Percentiles rank a stretch among this genome's conserved stretches.
phyloP scores from a whole-genome alignment of 2,797 vertebrate genomes.

The Catharus ustulatus region DNA sequence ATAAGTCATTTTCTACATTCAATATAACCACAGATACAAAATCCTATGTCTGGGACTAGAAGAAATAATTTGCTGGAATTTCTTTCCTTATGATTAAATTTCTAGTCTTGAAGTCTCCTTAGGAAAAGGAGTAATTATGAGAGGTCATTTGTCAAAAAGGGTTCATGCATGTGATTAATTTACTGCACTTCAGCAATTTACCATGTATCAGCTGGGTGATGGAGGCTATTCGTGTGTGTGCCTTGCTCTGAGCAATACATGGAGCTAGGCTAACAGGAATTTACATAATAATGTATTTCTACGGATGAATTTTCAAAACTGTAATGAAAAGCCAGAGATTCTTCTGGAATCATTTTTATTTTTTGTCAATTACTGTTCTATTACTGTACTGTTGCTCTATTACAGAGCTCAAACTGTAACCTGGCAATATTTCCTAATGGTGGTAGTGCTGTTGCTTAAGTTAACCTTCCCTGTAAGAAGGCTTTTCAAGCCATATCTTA shows the following conservation, averaged over 20 bases:
- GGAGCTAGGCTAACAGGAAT: neutral
- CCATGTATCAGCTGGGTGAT: neutral
- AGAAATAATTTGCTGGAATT: neutral
- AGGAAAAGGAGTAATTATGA: slow-evolving; percentile 22
- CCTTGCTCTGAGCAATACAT: neutral
- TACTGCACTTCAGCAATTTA: slow-evolving; percentile 25
- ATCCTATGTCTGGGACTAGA: neutral
- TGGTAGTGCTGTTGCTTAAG: neutral
- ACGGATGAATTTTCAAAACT: neutral
- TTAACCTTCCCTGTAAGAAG: neutral
- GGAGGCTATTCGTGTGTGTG: neutral
- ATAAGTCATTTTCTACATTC: neutral
- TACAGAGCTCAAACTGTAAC: neutral
- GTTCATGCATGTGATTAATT: slow-evolving; percentile 20
- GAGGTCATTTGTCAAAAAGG: slow-evolving; percentile 11
- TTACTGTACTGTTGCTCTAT: neutral
- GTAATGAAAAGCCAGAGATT: neutral
- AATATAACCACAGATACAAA: neutral
- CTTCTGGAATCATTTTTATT: neutral
- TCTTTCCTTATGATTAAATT: neutral
- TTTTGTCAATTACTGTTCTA: neutral
- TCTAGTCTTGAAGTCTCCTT: neutral
- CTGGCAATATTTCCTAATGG: neutral
- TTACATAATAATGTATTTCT: neutral
- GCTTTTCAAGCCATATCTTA: neutral